Evolutionary conservation across 2,888 invertebrate genomes (phyloP).

Genomic region (Microplitis manilae): DNA sequence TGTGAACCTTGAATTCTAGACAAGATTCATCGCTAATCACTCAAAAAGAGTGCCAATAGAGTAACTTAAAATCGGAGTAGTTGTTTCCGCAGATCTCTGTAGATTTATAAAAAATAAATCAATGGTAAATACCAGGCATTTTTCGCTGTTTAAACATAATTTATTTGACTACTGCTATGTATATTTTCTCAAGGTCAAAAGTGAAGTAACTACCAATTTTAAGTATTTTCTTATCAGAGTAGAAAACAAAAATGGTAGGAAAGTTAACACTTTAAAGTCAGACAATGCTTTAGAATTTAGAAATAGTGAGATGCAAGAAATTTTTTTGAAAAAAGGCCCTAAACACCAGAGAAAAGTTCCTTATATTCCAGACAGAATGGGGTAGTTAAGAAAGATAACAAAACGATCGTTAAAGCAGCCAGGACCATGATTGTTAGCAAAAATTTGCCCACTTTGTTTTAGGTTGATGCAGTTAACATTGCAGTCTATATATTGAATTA

Average conservation of each 20-base stretch:
- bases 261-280: constrained; percentile 41
- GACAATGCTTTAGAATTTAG: constrained; percentile 48
- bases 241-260: constrained; percentile 24
- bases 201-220: constrained; percentile 32
- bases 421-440: constrained; percentile 50
- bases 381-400: constrained; percentile 47
- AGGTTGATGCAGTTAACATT: constrained; percentile 54
- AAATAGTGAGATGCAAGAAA: constrained; percentile 39
- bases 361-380: constrained; percentile 50
- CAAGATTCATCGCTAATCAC: constrained; percentile 43
- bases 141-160: constrained; percentile 48
- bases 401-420: constrained; percentile 51
- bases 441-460: constrained; percentile 43
- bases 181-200: constrained; percentile 39
- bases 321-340: constrained; percentile 38
- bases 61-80: constrained; percentile 39
- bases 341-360: constrained; percentile 42
- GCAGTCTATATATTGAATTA: constrained; percentile 53
- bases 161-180: constrained; percentile 42
- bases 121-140: constrained; percentile 38
- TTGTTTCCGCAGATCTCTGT: constrained; percentile 49
- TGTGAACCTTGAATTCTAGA: constrained; percentile 42
- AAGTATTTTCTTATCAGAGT: constrained; percentile 27
- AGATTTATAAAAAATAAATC: constrained; percentile 46
- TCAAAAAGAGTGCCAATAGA: constrained; percentile 37